A percentile compares a stretch with the other conserved stretches of the same genome.
These are phyloP conservation scores for Cryptocephalus moraei DNA, from an alignment of 2,888 invertebrate species.

Conservation along the genomic window DNA sequence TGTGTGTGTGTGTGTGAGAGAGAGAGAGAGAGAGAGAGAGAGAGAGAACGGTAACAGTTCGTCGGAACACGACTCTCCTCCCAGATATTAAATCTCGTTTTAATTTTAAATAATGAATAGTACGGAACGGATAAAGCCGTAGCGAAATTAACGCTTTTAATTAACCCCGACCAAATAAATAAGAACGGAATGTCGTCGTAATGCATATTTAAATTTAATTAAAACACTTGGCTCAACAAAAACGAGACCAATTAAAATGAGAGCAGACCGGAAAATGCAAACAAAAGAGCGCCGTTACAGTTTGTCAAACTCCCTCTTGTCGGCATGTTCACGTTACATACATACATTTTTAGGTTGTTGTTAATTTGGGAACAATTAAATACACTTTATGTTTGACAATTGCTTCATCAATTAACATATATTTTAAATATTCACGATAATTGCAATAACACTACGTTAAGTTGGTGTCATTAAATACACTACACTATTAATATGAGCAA, in stretches of 20 bases:
- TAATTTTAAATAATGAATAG: conserved; percentile 10
- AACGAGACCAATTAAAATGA: conserved; percentile 7
- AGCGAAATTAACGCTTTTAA: conserved; percentile 11
- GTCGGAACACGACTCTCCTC: conserved; percentile 2
- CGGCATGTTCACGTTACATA: not conserved
- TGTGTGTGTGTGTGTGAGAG: too few species aligned
- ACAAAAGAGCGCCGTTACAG: conserved; percentile 4
- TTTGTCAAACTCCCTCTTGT: conserved; percentile 2
- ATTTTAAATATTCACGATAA: too few species aligned
- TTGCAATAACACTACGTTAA: too few species aligned
- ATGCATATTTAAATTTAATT: conserved; percentile 12
- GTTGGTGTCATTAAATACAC: too few species aligned
- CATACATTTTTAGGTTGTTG: not conserved
- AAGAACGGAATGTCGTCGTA: conserved; percentile 10
- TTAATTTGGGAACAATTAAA: too few species aligned
- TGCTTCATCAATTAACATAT: too few species aligned
- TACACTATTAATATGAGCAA: too few species aligned
- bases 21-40: too few species aligned
- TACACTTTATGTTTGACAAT: too few species aligned
- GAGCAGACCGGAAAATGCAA: conserved; percentile 7
- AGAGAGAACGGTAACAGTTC: too few species aligned
- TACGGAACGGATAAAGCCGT: conserved; percentile 8
- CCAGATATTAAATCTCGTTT: conserved; percentile 10
- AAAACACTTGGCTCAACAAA: conserved; percentile 9
- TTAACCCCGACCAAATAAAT: conserved; percentile 12